Conservation (phyloP, 2,888 invertebrate species). For the Azorinus chamasolen region DNA sequence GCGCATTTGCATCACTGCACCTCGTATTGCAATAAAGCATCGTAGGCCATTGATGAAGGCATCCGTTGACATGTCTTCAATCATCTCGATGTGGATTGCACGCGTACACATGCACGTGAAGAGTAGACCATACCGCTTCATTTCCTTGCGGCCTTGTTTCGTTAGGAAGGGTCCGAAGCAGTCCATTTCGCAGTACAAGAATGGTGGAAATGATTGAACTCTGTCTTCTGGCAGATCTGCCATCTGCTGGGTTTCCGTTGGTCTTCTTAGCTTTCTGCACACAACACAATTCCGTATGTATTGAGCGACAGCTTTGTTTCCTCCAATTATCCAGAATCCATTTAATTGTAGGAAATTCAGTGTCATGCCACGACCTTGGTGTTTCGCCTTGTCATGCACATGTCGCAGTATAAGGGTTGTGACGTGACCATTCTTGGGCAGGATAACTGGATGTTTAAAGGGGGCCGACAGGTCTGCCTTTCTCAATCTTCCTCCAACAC, state of each 20-base stretch:
- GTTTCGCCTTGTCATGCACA: conserved; percentile 45
- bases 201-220: conserved; percentile 61
- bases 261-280: conserved; percentile 35
- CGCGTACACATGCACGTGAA: conserved; percentile 70
- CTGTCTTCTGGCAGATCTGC: conserved; percentile 68
- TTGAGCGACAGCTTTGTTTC: conserved; percentile 44
- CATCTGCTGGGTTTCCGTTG: conserved; percentile 47
- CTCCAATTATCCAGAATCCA: conserved; percentile 63
- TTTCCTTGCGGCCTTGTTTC: conserved; percentile 68
- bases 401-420: conserved; percentile 51
- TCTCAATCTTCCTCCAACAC: conserved; percentile 44
- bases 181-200: conserved; percentile 67
- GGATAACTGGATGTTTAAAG: conserved; percentile 60
- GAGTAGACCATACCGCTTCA: conserved; percentile 70
- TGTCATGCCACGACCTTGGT: conserved; percentile 65
- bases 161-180: conserved; percentile 73
- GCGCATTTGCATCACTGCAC: conserved; percentile 54
- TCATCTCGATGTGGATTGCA: conserved; percentile 69
- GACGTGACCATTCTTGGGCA: conserved; percentile 60
- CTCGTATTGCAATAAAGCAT: conserved; percentile 66
- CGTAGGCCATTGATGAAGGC: conserved; percentile 68
- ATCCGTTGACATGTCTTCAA: conserved; percentile 68
- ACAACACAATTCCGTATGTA: conserved; percentile 48
- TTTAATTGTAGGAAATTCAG: conserved; percentile 42
- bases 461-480: conserved; percentile 17